These are phyloP conservation scores for Chondrilla cf. caribensis DNA, from an alignment of 37 sponge, comb jelly and placozoan genomes.

Conservation along the genomic window DNA sequence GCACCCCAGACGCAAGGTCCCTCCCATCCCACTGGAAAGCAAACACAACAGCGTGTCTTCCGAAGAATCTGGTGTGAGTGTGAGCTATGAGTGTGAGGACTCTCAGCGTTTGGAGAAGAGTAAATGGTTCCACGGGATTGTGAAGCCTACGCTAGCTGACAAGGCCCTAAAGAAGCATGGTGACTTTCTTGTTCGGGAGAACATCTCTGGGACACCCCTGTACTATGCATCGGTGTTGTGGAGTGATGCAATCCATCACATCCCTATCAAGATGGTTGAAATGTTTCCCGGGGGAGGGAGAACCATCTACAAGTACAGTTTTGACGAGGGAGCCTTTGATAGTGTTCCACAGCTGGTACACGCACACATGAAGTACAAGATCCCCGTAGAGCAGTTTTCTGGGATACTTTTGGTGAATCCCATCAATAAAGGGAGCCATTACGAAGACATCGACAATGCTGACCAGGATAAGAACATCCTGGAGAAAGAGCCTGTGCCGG, in stretches of 20 bases:
- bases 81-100: conserved; percentile 68
- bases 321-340: conserved; percentile 78
- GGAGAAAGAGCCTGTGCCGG: background rate
- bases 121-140: conserved; percentile 84
- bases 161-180: conserved; percentile 63
- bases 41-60: conserved; percentile 64
- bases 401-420: conserved; percentile 49
- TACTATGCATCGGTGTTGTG: conserved; percentile 57
- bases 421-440: conserved; percentile 24
- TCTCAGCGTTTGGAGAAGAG: conserved; percentile 53
- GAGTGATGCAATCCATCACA: conserved; percentile 39
- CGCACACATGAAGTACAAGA: conserved; percentile 68
- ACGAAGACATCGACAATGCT: background rate
- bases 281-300: conserved; percentile 20
- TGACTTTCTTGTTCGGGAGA: conserved; percentile 81
- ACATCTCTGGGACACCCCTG: conserved; percentile 26
- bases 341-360: conserved; percentile 69
- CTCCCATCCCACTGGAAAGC: background rate
- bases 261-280: conserved; percentile 45
- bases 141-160: conserved; percentile 46
- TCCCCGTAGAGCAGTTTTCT: conserved; percentile 44
- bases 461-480: background rate
- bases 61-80: conserved; percentile 72
- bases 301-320: conserved; percentile 49
- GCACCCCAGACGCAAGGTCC: background rate